Evolutionary conservation across 2,113 vertebrate species (phyloP).

Genomic region (Hemibagrus wyckioides): DNA sequence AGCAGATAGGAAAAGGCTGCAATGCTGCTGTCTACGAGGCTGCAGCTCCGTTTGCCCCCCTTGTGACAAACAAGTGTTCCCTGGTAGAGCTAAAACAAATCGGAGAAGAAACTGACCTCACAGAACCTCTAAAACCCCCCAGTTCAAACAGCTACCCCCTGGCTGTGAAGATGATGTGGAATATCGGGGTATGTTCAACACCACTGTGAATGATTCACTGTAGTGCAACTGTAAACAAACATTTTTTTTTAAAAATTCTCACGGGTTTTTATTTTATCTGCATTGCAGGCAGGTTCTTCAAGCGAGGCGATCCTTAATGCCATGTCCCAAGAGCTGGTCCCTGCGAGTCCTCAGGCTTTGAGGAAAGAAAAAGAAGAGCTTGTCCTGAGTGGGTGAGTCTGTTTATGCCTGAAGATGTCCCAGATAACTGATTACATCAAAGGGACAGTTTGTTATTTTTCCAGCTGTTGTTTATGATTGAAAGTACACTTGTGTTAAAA

Average conservation of each 20-base stretch:
- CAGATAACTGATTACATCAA: not conserved
- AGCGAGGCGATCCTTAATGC: slow-evolving; percentile 83
- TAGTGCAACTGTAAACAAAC: not conserved
- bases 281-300: slow-evolving; percentile 84
- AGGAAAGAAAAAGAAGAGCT: slow-evolving; percentile 71
- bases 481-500: not conserved
- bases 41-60: slow-evolving; percentile 59
- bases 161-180: slow-evolving; percentile 82
- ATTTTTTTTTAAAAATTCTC: not conserved
- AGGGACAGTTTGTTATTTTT: not conserved
- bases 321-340: slow-evolving; percentile 89
- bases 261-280: not conserved
- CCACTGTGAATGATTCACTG: not conserved
- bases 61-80: not conserved
- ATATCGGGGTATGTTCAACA: slow-evolving; percentile 69
- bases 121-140: slow-evolving; percentile 51
- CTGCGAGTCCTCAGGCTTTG: slow-evolving; percentile 76
- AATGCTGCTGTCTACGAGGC: slow-evolving; percentile 87
- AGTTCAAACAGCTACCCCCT: slow-evolving; percentile 64
- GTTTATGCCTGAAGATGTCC: not conserved
- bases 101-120: slow-evolving; percentile 25
- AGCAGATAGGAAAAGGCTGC: slow-evolving; percentile 88
- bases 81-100: slow-evolving; percentile 48
- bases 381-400: slow-evolving; percentile 69
- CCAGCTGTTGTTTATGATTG: not conserved